Conservation (phyloP, 2,797 vertebrate genomes). For the Poeciliopsis turneri region DNA sequence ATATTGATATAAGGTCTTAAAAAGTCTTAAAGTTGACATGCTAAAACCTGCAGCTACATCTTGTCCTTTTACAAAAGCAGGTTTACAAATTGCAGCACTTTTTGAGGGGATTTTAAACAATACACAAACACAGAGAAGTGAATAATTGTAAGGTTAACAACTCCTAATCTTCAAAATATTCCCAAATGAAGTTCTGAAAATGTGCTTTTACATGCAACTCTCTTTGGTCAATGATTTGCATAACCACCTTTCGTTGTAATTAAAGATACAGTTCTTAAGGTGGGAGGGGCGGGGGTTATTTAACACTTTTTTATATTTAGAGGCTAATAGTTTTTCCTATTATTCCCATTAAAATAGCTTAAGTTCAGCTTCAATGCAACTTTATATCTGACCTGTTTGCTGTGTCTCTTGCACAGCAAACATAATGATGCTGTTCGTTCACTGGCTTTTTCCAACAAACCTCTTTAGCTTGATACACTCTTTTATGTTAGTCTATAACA, state of each 20-base stretch:
- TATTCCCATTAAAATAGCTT: background rate
- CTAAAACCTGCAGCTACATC: background rate
- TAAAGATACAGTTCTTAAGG: background rate
- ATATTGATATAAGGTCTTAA: background rate
- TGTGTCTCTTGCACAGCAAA: too few species aligned
- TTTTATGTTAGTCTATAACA: background rate
- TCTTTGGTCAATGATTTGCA: background rate
- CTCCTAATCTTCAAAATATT: background rate
- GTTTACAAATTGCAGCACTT: background rate
- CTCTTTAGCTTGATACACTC: background rate
- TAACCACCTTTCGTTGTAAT: background rate
- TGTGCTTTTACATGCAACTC: background rate
- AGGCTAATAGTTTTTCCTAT: background rate
- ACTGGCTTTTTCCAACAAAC: too few species aligned
- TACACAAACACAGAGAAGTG: background rate
- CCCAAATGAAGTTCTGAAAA: background rate
- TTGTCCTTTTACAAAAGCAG: background rate
- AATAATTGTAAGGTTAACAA: background rate
- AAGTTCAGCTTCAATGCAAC: background rate
- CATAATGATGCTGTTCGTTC: too few species aligned
- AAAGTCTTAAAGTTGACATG: too few species aligned
- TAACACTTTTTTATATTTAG: background rate
- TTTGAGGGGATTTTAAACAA: background rate
- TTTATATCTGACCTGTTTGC: background rate
- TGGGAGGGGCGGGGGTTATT: too few species aligned